Conservation (phyloP, 2,113 vertebrate genomes). For the Mirza zaza region DNA sequence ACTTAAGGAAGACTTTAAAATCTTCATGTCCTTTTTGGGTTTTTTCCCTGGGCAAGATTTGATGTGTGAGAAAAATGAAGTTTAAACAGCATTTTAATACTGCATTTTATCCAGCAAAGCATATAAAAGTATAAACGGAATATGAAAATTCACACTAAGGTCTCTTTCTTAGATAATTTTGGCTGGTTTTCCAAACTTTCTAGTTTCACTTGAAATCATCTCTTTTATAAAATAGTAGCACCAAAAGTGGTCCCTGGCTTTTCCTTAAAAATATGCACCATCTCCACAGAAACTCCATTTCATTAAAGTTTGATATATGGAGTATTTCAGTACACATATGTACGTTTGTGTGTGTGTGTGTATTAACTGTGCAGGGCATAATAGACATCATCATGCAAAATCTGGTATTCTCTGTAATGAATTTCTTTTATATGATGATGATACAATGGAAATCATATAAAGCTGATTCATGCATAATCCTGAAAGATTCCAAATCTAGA, state of each 20-base stretch:
- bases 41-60: neutral
- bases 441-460: neutral
- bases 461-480: neutral
- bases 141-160: neutral
- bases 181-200: neutral
- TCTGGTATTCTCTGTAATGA: neutral
- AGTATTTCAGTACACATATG: neutral
- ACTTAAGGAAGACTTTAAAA: neutral
- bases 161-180: constrained; percentile 4
- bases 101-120: neutral
- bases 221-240: constrained; percentile 7
- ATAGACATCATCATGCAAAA: neutral
- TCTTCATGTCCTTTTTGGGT: neutral
- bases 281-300: neutral
- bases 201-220: neutral
- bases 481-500: neutral
- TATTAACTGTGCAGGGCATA: neutral
- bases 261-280: neutral
- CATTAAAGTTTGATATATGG: neutral
- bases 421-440: neutral
- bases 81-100: neutral
- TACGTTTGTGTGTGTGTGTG: neutral
- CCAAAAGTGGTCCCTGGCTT: neutral
- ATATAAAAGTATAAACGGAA: neutral
- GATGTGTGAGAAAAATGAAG: neutral